phyloP scores from a whole-genome alignment of 1,140 invertebrate species.

The Marisa cornuarietis region DNA sequence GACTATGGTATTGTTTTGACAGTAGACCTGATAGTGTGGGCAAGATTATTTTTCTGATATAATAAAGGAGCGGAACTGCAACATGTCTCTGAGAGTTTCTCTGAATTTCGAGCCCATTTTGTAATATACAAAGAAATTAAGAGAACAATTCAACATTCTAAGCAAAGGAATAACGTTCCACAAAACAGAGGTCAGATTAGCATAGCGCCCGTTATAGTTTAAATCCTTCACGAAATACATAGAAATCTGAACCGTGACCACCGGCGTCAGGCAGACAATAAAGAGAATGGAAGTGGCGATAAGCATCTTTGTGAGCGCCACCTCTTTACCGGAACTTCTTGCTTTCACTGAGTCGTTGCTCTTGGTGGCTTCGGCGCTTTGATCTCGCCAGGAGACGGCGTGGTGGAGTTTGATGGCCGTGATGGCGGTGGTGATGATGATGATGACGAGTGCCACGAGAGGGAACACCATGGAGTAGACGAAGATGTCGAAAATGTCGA shows the following conservation, averaged over 20 bases:
- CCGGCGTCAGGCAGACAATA: background rate
- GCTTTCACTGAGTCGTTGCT: background rate
- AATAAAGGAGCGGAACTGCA: background rate
- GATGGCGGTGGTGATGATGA: background rate
- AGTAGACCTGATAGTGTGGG: no score
- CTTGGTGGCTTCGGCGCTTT: background rate
- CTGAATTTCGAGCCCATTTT: conserved; percentile 18
- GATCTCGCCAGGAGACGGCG: background rate
- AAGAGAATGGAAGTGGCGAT: background rate
- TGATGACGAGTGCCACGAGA: background rate
- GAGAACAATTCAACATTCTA: conserved; percentile 13
- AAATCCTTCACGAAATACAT: conserved; percentile 18
- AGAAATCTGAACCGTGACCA: conserved; percentile 2
- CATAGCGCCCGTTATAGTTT: conserved; percentile 21
- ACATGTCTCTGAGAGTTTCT: conserved; percentile 5
- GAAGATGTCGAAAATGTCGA: conserved; percentile 8
- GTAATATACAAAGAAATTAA: conserved; percentile 24
- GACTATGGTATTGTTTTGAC: no score
- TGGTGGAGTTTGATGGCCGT: background rate
- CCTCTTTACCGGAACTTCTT: no score
- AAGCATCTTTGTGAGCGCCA: background rate
- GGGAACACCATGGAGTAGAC: conserved; percentile 2
- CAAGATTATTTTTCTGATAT: background rate
- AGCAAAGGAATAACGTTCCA: conserved; percentile 16
- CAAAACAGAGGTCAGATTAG: conserved; percentile 18